These are phyloP conservation scores for Leptobrachium ailaonicum DNA, from an alignment of 2,113 vertebrate species.

Conservation along the genomic window DNA sequence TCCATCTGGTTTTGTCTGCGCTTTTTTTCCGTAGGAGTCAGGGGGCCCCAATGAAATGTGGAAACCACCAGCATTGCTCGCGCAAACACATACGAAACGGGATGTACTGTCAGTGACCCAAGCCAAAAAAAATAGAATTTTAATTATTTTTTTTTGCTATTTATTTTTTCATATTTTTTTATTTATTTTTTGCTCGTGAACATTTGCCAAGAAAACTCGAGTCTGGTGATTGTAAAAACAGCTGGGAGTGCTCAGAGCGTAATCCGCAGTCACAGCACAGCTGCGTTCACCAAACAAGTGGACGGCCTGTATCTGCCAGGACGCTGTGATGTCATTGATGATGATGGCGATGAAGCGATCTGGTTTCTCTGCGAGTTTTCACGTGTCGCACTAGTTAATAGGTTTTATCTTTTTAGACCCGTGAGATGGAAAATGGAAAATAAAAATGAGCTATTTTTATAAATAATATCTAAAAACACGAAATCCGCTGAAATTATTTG, in stretches of 20 bases:
- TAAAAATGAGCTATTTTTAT: too few relatives aligned
- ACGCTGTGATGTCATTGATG: too few relatives aligned
- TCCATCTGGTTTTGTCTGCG: background rate
- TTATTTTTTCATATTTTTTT: background rate
- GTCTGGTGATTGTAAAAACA: slow-evolving; percentile 18
- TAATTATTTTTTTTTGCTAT: background rate
- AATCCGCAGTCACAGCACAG: background rate
- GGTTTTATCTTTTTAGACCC: too few relatives aligned
- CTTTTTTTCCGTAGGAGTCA: slow-evolving; percentile 8
- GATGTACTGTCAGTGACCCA: background rate
- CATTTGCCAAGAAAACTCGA: slow-evolving; percentile 19
- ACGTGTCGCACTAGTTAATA: too few relatives aligned
- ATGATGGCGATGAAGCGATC: too few relatives aligned
- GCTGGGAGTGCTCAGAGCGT: slow-evolving; percentile 18
- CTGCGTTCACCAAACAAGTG: slow-evolving; percentile 11
- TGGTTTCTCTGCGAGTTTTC: too few relatives aligned
- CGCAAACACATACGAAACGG: slow-evolving; percentile 9
- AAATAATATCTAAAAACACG: too few relatives aligned
- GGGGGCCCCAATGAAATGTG: slow-evolving; percentile 11
- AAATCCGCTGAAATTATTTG: too few relatives aligned
- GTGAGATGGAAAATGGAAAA: too few relatives aligned
- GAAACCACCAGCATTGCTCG: slow-evolving; percentile 24
- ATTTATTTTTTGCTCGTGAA: background rate
- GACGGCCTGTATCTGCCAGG: slow-evolving; percentile 3
- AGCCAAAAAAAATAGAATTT: background rate